Conservation (phyloP, 1,140 invertebrate species). For the Luehdorfia chinensis region DNA sequence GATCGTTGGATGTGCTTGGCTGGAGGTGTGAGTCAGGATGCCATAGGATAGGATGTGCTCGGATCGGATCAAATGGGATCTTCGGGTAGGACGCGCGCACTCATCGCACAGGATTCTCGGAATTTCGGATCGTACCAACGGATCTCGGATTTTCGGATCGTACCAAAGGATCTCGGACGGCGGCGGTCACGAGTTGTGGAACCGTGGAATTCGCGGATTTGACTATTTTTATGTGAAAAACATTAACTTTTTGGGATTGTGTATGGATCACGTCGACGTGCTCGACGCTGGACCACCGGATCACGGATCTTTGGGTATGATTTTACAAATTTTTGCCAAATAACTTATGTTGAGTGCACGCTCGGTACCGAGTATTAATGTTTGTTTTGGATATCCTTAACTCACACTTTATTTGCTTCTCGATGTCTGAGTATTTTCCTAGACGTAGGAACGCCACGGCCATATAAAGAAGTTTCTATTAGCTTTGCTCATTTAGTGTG, state of each 20-base stretch:
- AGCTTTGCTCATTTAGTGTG: constrained; percentile 48
- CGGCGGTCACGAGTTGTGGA: constrained; percentile 25
- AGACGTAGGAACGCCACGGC: constrained; percentile 29
- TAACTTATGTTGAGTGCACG: constrained; percentile 69
- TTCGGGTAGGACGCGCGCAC: constrained; percentile 30
- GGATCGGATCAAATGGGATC: constrained; percentile 27
- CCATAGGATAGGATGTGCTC: constrained; percentile 36
- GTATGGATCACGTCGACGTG: constrained; percentile 20
- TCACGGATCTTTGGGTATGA: constrained; percentile 68
- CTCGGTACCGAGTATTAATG: constrained; percentile 47
- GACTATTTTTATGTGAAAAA: constrained; percentile 3
- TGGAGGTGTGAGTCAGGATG: constrained; percentile 59
- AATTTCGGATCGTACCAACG: constrained; percentile 44
- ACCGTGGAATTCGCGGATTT: constrained; percentile 18
- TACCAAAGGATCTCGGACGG: constrained; percentile 41
- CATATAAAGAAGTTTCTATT: constrained; percentile 15
- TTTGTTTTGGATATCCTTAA: constrained; percentile 59
- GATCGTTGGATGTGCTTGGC: constrained; percentile 62
- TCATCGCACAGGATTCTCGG: constrained; percentile 24
- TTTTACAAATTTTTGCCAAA: constrained; percentile 63
- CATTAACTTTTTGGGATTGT: constrained; percentile 10
- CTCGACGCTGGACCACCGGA: constrained; percentile 33
- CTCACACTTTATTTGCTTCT: constrained; percentile 61
- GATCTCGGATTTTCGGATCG: constrained; percentile 40
- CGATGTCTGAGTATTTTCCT: constrained; percentile 45